These are phyloP conservation scores for Protophormia terraenovae DNA, from an alignment of 2,888 invertebrate genomes.

Conservation along the genomic window DNA sequence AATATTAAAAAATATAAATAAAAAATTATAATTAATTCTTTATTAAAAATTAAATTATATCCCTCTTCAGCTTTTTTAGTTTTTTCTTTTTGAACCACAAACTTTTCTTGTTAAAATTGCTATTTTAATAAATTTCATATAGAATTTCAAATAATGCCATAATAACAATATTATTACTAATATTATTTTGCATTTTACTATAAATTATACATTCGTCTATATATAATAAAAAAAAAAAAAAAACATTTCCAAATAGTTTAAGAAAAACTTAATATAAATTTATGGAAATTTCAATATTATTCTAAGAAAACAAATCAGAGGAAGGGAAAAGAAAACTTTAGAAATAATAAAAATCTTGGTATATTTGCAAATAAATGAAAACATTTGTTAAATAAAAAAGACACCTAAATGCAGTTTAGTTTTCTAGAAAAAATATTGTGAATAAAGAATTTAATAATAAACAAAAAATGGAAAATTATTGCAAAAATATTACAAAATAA, in stretches of 20 bases:
- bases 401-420: not conserved
- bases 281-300: slow-evolving; percentile 53
- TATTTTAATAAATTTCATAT: not conserved
- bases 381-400: slow-evolving; percentile 10
- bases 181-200: slow-evolving; percentile 26
- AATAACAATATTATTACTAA: slow-evolving; percentile 3
- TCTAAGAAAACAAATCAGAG: not conserved
- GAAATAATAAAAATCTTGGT: not conserved
- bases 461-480: not conserved
- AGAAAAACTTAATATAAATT: slow-evolving; percentile 54
- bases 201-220: not conserved
- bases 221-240: not conserved
- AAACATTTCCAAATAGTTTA: not conserved
- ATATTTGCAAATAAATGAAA: slow-evolving; percentile 18
- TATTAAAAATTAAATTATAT: no score
- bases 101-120: not conserved
- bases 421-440: not conserved
- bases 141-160: not conserved
- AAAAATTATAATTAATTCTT: no score
- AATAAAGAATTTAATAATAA: not conserved
- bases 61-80: no score
- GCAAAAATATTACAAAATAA: no score
- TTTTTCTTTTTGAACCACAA: no score
- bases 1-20: no score
- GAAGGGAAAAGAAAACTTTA: not conserved